Conservation (phyloP, 2,113 vertebrate species). For the Chionodraco myersi region DNA sequence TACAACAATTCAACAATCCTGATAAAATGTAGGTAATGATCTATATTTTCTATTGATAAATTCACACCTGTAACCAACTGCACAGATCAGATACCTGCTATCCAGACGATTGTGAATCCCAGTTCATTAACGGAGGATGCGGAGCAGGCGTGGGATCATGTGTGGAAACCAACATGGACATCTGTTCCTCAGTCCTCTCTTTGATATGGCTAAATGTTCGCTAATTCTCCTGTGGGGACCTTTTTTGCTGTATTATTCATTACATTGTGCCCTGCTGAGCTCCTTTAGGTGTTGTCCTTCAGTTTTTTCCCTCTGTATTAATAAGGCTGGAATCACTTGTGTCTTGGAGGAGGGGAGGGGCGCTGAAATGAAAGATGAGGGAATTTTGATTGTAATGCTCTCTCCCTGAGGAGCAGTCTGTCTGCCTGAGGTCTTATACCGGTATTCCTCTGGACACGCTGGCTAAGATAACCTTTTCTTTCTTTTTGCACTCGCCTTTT, state of each 20-base stretch:
- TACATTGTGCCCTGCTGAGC: conserved; percentile 23
- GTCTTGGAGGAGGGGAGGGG: conserved; percentile 46
- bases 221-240: conserved; percentile 43
- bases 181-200: conserved; percentile 66
- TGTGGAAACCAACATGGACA: conserved; percentile 39
- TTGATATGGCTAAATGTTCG: conserved; percentile 67
- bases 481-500: conserved; percentile 4
- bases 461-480: background rate
- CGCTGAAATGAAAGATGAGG: conserved; percentile 61
- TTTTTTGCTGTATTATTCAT: conserved; percentile 49
- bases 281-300: conserved; percentile 34
- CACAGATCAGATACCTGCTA: conserved; percentile 7
- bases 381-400: conserved; percentile 69
- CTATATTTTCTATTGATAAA: background rate
- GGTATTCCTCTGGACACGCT: conserved; percentile 23
- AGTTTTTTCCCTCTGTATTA: conserved; percentile 10
- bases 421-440: conserved; percentile 25
- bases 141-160: conserved; percentile 11
- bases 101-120: background rate
- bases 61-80: background rate
- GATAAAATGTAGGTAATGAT: too few species aligned
- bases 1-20: background rate
- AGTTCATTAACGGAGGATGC: conserved; percentile 33
- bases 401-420: conserved; percentile 64
- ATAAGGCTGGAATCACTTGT: conserved; percentile 29